These are phyloP conservation scores for Tetramorium parvispinum DNA, from an alignment of 1,140 invertebrate species.

Conservation along the genomic window DNA sequence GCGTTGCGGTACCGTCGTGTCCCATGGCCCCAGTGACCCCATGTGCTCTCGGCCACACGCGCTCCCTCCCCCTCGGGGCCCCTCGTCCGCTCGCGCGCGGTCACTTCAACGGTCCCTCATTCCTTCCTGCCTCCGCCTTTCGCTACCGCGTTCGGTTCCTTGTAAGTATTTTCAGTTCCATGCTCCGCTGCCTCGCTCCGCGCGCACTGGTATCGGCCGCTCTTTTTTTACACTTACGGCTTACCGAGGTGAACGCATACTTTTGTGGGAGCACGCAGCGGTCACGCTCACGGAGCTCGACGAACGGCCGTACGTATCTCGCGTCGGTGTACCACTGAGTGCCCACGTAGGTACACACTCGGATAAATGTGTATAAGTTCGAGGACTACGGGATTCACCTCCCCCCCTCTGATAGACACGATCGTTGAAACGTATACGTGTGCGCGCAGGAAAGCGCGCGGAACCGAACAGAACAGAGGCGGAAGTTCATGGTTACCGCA, in stretches of 20 bases:
- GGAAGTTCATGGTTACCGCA: constrained; percentile 65
- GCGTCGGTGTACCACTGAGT: neutral
- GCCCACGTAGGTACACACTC: neutral
- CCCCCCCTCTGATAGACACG: neutral
- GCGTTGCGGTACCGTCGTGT: constrained; percentile 64
- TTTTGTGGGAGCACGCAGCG: constrained; percentile 45
- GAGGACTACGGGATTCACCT: constrained; percentile 2
- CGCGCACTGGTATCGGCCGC: constrained; percentile 38
- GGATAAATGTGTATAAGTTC: constrained; percentile 42
- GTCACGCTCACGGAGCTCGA: constrained; percentile 33
- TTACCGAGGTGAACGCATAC: constrained; percentile 55
- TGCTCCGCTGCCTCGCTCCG: constrained; percentile 58
- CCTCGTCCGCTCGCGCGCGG: neutral
- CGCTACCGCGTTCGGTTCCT: constrained; percentile 57
- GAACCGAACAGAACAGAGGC: constrained; percentile 44
- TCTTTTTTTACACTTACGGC: constrained; percentile 38
- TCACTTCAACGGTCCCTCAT: constrained; percentile 16
- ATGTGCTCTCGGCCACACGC: constrained; percentile 48
- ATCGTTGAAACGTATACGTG: constrained; percentile 17
- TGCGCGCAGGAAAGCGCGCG: constrained; percentile 29
- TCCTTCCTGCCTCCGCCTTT: constrained; percentile 47
- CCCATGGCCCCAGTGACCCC: constrained; percentile 72
- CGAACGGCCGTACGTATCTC: constrained; percentile 33
- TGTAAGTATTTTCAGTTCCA: constrained; percentile 46
- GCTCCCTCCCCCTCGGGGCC: too few species aligned